Percentiles rank a stretch among this genome's conserved stretches.
Conservation (phyloP, 2,888 invertebrate species). For the Petrolisthes cinctipes region DNA sequence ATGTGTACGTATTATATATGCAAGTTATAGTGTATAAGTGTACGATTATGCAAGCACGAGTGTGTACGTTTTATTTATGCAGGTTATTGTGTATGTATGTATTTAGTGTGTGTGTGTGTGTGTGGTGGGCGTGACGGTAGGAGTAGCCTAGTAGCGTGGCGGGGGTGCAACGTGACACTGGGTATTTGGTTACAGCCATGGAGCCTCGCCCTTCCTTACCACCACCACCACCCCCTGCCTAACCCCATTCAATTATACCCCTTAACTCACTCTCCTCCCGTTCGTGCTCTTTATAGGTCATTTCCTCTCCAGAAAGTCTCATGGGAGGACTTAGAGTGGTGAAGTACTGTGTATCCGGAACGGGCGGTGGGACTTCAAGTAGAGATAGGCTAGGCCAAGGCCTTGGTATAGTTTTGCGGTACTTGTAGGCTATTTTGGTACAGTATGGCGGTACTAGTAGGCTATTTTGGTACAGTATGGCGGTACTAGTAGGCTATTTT, state of each 20-base stretch:
- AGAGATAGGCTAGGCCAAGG: too few species aligned
- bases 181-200: not conserved
- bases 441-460: too few species aligned
- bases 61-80: not conserved
- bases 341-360: not conserved
- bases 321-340: not conserved
- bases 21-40: too few species aligned
- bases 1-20: too few species aligned
- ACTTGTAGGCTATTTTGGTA: too few species aligned
- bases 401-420: too few species aligned
- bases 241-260: not conserved
- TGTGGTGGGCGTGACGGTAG: not conserved
- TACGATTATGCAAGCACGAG: not conserved
- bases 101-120: slow-evolving; percentile 6
- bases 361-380: not conserved
- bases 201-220: not conserved
- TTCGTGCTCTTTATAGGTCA: not conserved
- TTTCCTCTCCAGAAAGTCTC: not conserved
- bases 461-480: too few species aligned
- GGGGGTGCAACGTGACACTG: not conserved
- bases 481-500: too few species aligned
- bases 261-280: not conserved
- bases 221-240: not conserved
- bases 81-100: not conserved
- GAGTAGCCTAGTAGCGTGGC: not conserved